Percentiles rank a stretch among this genome's conserved stretches.
These are phyloP conservation scores for Dendrocopos noguchii DNA, from an alignment of 2,113 vertebrate genomes.

Conservation along the genomic window DNA sequence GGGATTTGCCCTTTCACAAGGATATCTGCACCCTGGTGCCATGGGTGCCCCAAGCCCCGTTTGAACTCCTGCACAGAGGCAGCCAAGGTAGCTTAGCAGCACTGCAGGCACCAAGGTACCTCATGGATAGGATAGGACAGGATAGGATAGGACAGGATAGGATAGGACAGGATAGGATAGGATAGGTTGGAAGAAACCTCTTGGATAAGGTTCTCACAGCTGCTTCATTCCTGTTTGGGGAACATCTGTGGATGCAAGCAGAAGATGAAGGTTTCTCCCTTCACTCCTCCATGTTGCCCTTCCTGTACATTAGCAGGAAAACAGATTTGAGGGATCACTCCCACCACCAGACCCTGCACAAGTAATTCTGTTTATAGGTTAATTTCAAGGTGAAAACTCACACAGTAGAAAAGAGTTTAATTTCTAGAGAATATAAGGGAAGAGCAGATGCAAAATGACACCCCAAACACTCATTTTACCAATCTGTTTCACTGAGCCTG, in stretches of 20 bases:
- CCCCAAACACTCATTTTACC: neutral
- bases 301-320: neutral
- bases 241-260: neutral
- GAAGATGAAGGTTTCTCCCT: neutral
- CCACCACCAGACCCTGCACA: neutral
- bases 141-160: too few species aligned
- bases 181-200: neutral
- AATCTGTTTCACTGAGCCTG: too few species aligned
- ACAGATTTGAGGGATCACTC: neutral
- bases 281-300: neutral
- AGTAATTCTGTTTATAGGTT: neutral
- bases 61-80: neutral
- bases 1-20: too few species aligned
- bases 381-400: neutral
- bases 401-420: neutral
- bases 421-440: neutral
- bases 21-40: too few species aligned
- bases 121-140: too few species aligned
- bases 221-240: neutral
- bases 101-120: fast-evolving
- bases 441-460: neutral
- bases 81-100: fast-evolving
- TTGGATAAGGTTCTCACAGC: neutral
- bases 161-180: too few species aligned
- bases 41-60: too few species aligned